These are phyloP conservation scores for Drosophila kokeensis DNA, from an alignment of 2,888 invertebrate species.

Conservation along the genomic window DNA sequence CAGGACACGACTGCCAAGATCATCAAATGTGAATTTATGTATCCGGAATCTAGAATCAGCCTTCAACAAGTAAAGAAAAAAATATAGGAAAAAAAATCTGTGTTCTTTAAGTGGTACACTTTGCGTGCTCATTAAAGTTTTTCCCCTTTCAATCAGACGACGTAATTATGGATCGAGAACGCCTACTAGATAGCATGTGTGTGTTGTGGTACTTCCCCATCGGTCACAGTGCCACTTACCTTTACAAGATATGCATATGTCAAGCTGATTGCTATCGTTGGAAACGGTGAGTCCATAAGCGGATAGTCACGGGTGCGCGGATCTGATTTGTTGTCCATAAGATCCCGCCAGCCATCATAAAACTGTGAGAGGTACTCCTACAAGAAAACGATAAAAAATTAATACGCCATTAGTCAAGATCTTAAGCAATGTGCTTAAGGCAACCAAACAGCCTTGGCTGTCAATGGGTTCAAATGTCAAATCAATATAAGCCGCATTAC, in stretches of 20 bases:
- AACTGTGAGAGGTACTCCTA: conserved; percentile 84
- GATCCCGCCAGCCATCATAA: conserved; percentile 86
- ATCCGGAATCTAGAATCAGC: conserved; percentile 23
- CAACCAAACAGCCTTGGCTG: conserved; percentile 18
- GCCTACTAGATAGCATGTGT: conserved; percentile 14
- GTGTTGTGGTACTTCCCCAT: conserved; percentile 19
- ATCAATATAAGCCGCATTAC: conserved; percentile 57
- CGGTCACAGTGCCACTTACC: conserved; percentile 83
- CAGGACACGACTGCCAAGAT: conserved; percentile 25
- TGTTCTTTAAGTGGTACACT: conserved; percentile 28
- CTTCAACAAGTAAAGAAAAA: not conserved
- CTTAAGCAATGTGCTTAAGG: conserved; percentile 18
- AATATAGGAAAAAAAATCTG: not conserved
- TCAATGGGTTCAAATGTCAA: conserved; percentile 63
- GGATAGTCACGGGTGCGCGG: conserved; percentile 92
- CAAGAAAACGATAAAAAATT: conserved; percentile 50
- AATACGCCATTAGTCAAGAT: conserved; percentile 19
- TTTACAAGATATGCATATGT: conserved; percentile 91
- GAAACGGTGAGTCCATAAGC: conserved; percentile 93
- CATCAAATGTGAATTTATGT: conserved; percentile 30
- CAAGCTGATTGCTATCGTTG: conserved; percentile 91
- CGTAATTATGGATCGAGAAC: conserved; percentile 47
- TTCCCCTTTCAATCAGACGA: conserved; percentile 21
- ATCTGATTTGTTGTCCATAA: conserved; percentile 95
- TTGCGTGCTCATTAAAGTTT: conserved; percentile 38